These are phyloP conservation scores for Prenolepis imparis DNA, from an alignment of 2,888 invertebrate species.

Conservation along the genomic window DNA sequence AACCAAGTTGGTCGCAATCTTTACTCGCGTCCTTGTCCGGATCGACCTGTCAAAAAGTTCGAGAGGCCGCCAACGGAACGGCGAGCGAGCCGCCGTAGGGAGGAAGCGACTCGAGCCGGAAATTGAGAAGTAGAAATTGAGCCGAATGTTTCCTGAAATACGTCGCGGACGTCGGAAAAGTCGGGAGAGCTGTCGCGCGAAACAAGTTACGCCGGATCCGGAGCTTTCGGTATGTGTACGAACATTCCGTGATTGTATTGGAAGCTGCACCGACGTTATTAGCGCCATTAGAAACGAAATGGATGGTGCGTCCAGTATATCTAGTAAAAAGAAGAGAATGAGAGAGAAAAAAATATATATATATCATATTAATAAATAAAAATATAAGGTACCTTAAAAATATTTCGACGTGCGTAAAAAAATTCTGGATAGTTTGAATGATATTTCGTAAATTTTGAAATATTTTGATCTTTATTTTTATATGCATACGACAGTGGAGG, in stretches of 20 bases:
- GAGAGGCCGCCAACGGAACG: conserved; percentile 28
- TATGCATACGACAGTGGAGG: not conserved
- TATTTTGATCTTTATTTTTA: not conserved
- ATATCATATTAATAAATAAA: not conserved
- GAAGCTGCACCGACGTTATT: conserved; percentile 19
- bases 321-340: not conserved
- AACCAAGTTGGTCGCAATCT: not conserved
- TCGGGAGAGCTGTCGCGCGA: conserved; percentile 36
- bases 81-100: conserved; percentile 12
- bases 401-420: not conserved
- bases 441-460: not conserved
- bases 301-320: not conserved
- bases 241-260: not conserved
- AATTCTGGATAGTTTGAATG: not conserved
- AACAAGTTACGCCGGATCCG: conserved; percentile 44
- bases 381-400: not conserved
- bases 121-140: conserved; percentile 68
- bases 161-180: conserved; percentile 55
- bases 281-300: conserved; percentile 14
- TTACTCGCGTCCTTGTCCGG: conserved; percentile 32
- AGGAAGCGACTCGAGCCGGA: conserved; percentile 41
- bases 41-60: conserved; percentile 64
- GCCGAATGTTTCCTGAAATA: conserved; percentile 54
- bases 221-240: not conserved
- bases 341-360: not conserved